Evolutionary conservation across 2,888 invertebrate genomes (phyloP).

Genomic region (Dolomedes plantarius): DNA sequence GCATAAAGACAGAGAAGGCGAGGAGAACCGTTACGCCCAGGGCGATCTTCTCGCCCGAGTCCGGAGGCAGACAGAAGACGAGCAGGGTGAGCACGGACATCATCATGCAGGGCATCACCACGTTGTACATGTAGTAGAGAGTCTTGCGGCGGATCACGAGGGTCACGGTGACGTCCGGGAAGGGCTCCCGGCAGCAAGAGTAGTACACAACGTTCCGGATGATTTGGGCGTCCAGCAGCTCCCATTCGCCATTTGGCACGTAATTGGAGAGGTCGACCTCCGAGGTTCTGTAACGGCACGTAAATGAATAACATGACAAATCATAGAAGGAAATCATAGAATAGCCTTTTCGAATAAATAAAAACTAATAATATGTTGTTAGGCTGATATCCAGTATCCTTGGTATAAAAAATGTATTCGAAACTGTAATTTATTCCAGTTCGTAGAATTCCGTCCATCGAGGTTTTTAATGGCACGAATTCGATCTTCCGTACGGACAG

Average conservation of each 20-base stretch:
- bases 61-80: slow-evolving; percentile 80
- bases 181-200: slow-evolving; percentile 79
- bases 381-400: too few relatives aligned
- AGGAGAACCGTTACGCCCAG: slow-evolving; percentile 80
- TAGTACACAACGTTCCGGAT: slow-evolving; percentile 79
- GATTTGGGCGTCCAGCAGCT: slow-evolving; percentile 78
- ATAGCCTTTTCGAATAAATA: too few relatives aligned
- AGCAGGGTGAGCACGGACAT: slow-evolving; percentile 81
- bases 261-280: slow-evolving; percentile 79
- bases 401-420: too few relatives aligned
- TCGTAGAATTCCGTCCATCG: too few relatives aligned
- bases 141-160: slow-evolving; percentile 79
- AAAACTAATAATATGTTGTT: too few relatives aligned
- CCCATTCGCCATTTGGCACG: slow-evolving; percentile 81
- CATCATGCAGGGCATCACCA: slow-evolving; percentile 80
- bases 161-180: slow-evolving; percentile 80
- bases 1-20: slow-evolving; percentile 81
- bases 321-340: too few relatives aligned
- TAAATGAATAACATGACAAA: too few relatives aligned
- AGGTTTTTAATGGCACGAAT: too few relatives aligned
- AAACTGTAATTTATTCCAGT: too few relatives aligned
- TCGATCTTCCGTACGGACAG: too few relatives aligned
- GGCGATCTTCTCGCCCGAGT: slow-evolving; percentile 80
- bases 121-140: slow-evolving; percentile 79
- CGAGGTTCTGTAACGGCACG: slow-evolving; percentile 75